phyloP scores from a whole-genome alignment of 2,888 invertebrate genomes.

The Eustalomyia histrio region DNA sequence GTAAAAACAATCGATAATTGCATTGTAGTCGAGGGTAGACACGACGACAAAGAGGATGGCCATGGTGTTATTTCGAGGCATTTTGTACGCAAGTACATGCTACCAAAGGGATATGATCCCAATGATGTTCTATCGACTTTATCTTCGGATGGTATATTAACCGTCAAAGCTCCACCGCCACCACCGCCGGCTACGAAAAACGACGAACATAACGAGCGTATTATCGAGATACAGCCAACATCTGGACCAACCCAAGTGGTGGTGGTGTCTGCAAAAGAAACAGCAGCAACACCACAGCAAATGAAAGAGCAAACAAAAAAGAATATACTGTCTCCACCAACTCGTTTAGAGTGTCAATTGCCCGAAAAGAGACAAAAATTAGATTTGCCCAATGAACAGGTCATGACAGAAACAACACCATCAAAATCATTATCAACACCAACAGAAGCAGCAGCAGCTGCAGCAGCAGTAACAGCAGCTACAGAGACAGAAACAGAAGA shows the following conservation, averaged over 20 bases:
- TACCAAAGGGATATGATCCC: slow-evolving; percentile 86
- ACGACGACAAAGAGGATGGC: slow-evolving; percentile 86
- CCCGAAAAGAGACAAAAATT: slow-evolving; percentile 64
- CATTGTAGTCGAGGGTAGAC: slow-evolving; percentile 85
- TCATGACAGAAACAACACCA: slow-evolving; percentile 39
- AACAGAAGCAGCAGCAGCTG: slow-evolving; percentile 17
- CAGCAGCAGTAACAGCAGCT: slow-evolving; percentile 47
- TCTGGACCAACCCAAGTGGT: slow-evolving; percentile 80
- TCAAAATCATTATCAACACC: slow-evolving; percentile 24
- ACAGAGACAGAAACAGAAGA: slow-evolving; percentile 24
- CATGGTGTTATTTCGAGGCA: slow-evolving; percentile 89
- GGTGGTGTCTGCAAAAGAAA: slow-evolving; percentile 72
- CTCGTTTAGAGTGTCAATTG: slow-evolving; percentile 56
- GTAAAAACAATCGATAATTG: slow-evolving; percentile 85
- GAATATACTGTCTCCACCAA: slow-evolving; percentile 52
- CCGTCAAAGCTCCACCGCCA: slow-evolving; percentile 84
- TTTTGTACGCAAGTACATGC: slow-evolving; percentile 85
- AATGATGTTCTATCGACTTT: slow-evolving; percentile 87
- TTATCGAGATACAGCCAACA: slow-evolving; percentile 82
- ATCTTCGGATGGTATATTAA: slow-evolving; percentile 90
- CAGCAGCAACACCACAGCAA: slow-evolving; percentile 57
- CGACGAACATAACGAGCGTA: slow-evolving; percentile 80
- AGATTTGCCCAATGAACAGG: slow-evolving; percentile 43
- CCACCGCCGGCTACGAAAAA: slow-evolving; percentile 69
- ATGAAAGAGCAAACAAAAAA: slow-evolving; percentile 65